Percentiles rank a stretch among this genome's conserved stretches.
Evolutionary conservation across 1,140 invertebrate species (phyloP).

Genomic region (Aphis gossypii): DNA sequence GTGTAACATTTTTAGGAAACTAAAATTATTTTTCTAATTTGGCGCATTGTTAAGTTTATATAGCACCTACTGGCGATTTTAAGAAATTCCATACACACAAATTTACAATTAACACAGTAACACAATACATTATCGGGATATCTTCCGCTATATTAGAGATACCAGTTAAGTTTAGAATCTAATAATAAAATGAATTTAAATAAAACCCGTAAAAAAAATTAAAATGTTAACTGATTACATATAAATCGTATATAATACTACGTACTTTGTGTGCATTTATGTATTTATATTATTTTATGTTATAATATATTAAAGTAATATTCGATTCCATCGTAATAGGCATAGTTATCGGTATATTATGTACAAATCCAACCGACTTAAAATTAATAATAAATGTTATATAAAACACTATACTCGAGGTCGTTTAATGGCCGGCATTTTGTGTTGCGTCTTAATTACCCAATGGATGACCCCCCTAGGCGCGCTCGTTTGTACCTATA

Average conservation of each 20-base stretch:
- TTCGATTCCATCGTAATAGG: neutral
- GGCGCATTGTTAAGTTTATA: neutral
- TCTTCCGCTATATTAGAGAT: neutral
- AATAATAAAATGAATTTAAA: neutral
- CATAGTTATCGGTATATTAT: neutral
- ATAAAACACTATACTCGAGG: constrained; percentile 26
- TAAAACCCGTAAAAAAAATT: neutral
- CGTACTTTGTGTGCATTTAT: neutral
- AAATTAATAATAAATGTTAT: neutral
- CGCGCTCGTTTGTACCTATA: neutral
- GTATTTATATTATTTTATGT: neutral
- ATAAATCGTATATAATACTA: neutral
- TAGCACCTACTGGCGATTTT: no score
- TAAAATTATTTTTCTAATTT: neutral
- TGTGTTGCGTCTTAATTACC: constrained; percentile 29
- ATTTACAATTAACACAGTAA: neutral
- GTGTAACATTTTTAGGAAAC: neutral
- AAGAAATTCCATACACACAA: neutral
- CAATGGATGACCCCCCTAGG: neutral
- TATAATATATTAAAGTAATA: neutral
- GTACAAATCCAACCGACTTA: neutral
- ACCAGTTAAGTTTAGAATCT: neutral
- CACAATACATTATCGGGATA: neutral
- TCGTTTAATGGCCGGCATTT: constrained; percentile 34
- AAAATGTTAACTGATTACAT: neutral